These are phyloP conservation scores for Barbus barbus DNA, from an alignment of 2,113 vertebrate species.

Conservation along the genomic window DNA sequence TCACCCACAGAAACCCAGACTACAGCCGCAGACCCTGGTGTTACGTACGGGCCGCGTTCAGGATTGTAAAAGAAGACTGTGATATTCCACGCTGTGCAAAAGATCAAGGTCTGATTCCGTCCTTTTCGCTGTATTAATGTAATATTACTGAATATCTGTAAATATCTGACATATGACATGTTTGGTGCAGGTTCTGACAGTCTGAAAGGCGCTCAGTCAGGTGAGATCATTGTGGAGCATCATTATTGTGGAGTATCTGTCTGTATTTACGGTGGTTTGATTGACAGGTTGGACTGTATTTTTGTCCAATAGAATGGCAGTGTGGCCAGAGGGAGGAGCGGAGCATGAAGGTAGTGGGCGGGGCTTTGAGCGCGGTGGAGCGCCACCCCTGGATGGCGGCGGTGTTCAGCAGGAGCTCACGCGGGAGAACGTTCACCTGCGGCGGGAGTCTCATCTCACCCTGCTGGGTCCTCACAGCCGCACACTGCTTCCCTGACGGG, in stretches of 20 bases:
- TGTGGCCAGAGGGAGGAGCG: slow-evolving; percentile 80
- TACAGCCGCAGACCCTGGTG: slow-evolving; percentile 70
- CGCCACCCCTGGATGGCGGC: slow-evolving; percentile 90
- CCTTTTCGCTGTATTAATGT: not conserved
- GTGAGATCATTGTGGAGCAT: not conserved
- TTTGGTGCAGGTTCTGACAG: not conserved
- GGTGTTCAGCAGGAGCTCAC: slow-evolving; percentile 72
- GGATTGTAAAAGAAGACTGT: slow-evolving; percentile 65
- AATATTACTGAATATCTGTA: not conserved
- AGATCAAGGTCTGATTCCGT: slow-evolving; percentile 25
- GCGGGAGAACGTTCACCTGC: slow-evolving; percentile 71
- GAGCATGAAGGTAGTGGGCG: slow-evolving; percentile 86
- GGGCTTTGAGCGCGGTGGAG: slow-evolving; percentile 73
- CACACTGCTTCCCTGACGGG: slow-evolving; percentile 83
- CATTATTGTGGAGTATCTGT: not conserved
- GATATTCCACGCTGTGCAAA: slow-evolving; percentile 56
- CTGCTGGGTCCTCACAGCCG: slow-evolving; percentile 92
- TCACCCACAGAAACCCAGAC: slow-evolving; percentile 62
- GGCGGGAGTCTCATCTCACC: slow-evolving; percentile 88
- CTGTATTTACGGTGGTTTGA: not conserved
- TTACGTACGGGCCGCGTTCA: slow-evolving; percentile 39
- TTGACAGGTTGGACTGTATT: not conserved
- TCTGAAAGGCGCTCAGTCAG: not conserved
- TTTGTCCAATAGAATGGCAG: slow-evolving; percentile 51
- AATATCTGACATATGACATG: not conserved